A percentile compares a stretch with the other conserved stretches of the same genome.
phyloP scores from a whole-genome alignment of 2,888 invertebrate genomes.

The Dryobota labecula region DNA sequence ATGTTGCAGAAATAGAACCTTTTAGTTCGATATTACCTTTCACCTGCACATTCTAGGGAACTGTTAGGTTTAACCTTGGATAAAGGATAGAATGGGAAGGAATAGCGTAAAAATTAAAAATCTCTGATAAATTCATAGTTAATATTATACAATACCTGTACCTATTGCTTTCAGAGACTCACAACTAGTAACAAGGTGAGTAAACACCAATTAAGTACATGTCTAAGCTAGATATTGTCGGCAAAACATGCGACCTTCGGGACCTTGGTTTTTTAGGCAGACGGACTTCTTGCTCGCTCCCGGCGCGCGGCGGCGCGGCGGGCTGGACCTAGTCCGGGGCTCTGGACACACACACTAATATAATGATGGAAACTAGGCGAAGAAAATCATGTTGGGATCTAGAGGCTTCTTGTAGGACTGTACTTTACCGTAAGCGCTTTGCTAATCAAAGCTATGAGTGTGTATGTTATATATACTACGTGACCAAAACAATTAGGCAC shows the following conservation, averaged over 20 bases:
- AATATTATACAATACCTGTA: background rate
- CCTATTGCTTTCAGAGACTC: constrained; percentile 4
- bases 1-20: constrained; percentile 49
- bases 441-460: background rate
- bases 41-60: constrained; percentile 12
- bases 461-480: too few relatives aligned
- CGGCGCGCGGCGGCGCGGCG: constrained; percentile 25
- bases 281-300: constrained; percentile 51
- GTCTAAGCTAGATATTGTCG: constrained; percentile 60
- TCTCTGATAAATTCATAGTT: background rate
- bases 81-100: background rate
- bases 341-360: constrained; percentile 60
- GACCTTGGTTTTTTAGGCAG: constrained; percentile 54
- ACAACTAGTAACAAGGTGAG: constrained; percentile 46
- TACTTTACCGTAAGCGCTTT: constrained; percentile 11
- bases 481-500: too few relatives aligned
- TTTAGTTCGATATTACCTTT: constrained; percentile 28
- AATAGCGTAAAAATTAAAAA: background rate
- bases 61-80: background rate
- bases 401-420: constrained; percentile 19
- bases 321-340: constrained; percentile 13
- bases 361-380: constrained; percentile 61
- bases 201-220: constrained; percentile 64
- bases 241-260: constrained; percentile 55
- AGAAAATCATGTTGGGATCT: constrained; percentile 55